Conservation (phyloP, 2,888 invertebrate genomes). For the Oscheius onirici region DNA sequence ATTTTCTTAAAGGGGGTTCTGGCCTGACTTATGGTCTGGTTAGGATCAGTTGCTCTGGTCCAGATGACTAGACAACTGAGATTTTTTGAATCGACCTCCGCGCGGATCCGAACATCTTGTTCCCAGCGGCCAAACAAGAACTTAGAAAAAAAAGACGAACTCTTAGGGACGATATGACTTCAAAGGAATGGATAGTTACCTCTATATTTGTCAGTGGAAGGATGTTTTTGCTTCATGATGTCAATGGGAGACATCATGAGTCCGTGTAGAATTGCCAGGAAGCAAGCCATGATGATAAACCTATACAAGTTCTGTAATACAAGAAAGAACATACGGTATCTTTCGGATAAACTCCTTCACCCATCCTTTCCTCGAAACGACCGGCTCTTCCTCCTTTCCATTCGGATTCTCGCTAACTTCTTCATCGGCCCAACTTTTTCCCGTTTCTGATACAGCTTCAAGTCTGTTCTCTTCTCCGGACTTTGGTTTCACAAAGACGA, state of each 20-base stretch:
- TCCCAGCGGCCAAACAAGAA: too few relatives aligned
- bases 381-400: not conserved
- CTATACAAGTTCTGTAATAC: too few relatives aligned
- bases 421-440: conserved; percentile 14
- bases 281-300: conserved; percentile 58
- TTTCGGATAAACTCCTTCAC: conserved; percentile 17
- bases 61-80: too few relatives aligned
- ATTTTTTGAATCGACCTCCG: too few relatives aligned
- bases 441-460: not conserved
- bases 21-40: too few relatives aligned
- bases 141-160: too few relatives aligned
- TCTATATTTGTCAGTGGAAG: conserved; percentile 45
- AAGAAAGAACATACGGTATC: conserved; percentile 19
- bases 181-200: too few relatives aligned
- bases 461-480: not conserved
- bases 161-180: too few relatives aligned
- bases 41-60: too few relatives aligned
- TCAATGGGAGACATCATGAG: conserved; percentile 66
- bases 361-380: not conserved
- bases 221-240: conserved; percentile 55
- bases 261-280: conserved; percentile 63
- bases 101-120: too few relatives aligned
- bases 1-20: too few relatives aligned
- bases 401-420: not conserved
- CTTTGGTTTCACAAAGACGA: conserved; percentile 38